Base-by-base conservation (phyloP, 2,113 vertebrate species). In the Noctilio leporinus region DNA sequence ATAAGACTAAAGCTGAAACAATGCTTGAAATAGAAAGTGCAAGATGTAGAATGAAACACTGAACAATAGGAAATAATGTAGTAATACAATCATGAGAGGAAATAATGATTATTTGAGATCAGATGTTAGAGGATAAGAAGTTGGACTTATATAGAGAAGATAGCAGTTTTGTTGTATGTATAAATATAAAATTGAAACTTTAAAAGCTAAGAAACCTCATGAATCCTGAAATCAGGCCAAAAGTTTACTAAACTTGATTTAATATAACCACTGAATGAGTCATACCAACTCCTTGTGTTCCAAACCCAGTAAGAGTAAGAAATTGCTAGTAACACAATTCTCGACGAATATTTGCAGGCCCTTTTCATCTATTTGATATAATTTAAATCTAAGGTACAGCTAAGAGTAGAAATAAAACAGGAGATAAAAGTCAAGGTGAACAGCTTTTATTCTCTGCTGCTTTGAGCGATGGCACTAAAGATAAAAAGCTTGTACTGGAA, bases 191-290 rank as follows among this genome's bases (percentile, higher is more conserved):
- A 38, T 2, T 73, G 12, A 86, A 76, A 28, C 85, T 87, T 62
- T 69, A 85, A 59, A 0, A 9, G 78, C 47, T 1, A 93, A 16
- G 33, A 88, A 88, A 86, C 57, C 12, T 72, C 53, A 77, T 65
- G 57, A 80, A 88, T 95, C 59, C 73, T 96, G 38, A 92, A 86
- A 86, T 96, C 40, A 91, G 88, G 28, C 22, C 62, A 95, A 70
- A 38, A 78, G 53, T 85, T 97, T 84, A 92, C 86, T 97, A 97
- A 97, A 96, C 95, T 96, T 49, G 28, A 89, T 89, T 59, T 94
- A 86, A 89, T 88, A 49, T 53, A 81, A 94, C 80, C 96, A 89
- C 77, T 89, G 64, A 86, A 24, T 96, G 97, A 87, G 47, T 94
- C 49, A 94, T 0, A 65, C 30, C 12, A 85, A 70, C 43, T 96